These are phyloP conservation scores for Hirundichthys speculiger DNA, from an alignment of 2,113 vertebrate species.

Conservation along the genomic window DNA sequence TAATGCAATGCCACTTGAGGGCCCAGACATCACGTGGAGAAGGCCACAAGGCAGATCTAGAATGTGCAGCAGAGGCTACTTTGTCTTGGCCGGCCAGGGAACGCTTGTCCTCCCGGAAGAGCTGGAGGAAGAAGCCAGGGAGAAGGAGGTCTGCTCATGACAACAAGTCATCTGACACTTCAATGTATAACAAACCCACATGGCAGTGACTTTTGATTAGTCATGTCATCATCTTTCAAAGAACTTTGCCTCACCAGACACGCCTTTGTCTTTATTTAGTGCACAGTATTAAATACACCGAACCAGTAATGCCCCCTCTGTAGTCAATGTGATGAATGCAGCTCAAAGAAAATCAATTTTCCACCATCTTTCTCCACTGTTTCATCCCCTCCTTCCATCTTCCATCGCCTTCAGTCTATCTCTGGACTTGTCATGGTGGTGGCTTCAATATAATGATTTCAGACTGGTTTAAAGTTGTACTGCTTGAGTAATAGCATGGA, in stretches of 20 bases:
- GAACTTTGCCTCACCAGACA: constrained; percentile 46
- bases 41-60: no score
- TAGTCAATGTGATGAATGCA: constrained; percentile 76
- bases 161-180: constrained; percentile 18
- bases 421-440: constrained; percentile 56
- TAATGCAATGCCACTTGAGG: no score
- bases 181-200: constrained; percentile 15
- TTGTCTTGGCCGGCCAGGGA: no score
- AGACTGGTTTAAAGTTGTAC: constrained; percentile 54
- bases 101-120: no score
- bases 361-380: constrained; percentile 50
- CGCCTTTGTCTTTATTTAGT: constrained; percentile 73
- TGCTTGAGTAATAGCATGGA: constrained; percentile 52
- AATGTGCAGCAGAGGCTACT: no score
- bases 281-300: constrained; percentile 70
- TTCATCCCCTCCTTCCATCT: constrained; percentile 42
- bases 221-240: constrained; percentile 58
- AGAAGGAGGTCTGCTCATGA: no score
- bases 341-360: constrained; percentile 66
- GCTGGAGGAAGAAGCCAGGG: no score
- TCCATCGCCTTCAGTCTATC: constrained; percentile 42
- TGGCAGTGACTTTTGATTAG: constrained; percentile 31
- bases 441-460: constrained; percentile 58
- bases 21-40: no score
- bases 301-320: constrained; percentile 70